Percentiles rank a stretch among this genome's conserved stretches.
These are phyloP conservation scores for Rallus crepitans DNA, from an alignment of 2,797 vertebrate species.

Conservation along the genomic window DNA sequence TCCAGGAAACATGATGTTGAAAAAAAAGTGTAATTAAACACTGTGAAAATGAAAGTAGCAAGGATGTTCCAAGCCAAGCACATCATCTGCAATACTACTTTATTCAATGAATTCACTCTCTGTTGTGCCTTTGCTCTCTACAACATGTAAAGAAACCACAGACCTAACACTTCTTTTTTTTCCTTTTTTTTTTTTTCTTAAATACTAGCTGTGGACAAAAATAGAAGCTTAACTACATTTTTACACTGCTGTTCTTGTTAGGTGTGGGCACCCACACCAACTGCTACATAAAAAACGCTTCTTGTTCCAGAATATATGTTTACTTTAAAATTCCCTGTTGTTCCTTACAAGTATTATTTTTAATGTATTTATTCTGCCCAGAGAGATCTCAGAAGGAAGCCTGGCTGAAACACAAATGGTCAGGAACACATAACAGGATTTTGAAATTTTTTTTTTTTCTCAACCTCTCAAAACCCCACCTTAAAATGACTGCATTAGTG, in stretches of 20 bases:
- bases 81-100: slow-evolving; percentile 10
- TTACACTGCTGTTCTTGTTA: slow-evolving; percentile 27
- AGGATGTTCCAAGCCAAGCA: slow-evolving; percentile 3
- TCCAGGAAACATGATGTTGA: background rate
- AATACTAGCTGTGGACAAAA: slow-evolving; percentile 40
- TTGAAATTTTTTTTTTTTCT: background rate
- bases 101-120: slow-evolving; percentile 50
- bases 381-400: background rate
- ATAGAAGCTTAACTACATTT: slow-evolving; percentile 44
- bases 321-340: background rate
- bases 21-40: slow-evolving; percentile 14
- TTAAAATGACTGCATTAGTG: background rate
- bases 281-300: slow-evolving; percentile 5
- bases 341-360: background rate
- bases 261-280: slow-evolving; percentile 16
- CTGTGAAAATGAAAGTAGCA: slow-evolving; percentile 2
- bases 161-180: background rate
- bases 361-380: background rate
- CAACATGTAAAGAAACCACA: background rate
- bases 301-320: background rate
- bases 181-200: background rate
- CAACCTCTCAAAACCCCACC: background rate
- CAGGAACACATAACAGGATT: background rate
- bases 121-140: slow-evolving; percentile 33
- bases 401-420: background rate